A percentile compares a stretch with the other conserved stretches of the same genome.
Conservation (phyloP, 2,113 vertebrate species). For the Hippoglossus stenolepis region DNA sequence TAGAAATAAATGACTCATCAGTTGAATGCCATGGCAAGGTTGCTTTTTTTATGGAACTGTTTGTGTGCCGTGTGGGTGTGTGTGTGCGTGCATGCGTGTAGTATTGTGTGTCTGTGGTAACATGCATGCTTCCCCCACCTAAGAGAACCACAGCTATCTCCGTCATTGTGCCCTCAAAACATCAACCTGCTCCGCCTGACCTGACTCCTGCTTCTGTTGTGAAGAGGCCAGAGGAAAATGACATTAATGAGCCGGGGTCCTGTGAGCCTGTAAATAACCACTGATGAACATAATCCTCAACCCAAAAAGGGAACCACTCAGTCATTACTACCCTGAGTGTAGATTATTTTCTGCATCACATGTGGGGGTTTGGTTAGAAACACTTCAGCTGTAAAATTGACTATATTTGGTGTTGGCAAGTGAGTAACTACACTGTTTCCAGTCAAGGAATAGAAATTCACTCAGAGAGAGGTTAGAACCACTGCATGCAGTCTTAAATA, state of each 20-base stretch:
- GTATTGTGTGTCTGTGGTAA: not conserved
- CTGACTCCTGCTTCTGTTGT: constrained; percentile 14
- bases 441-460: too few species aligned
- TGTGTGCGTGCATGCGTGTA: not conserved
- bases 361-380: too few species aligned
- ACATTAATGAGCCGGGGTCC: constrained; percentile 25
- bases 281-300: not conserved
- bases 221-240: constrained; percentile 9
- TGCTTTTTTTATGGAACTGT: not conserved
- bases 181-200: constrained; percentile 6
- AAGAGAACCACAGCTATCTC: constrained; percentile 42
- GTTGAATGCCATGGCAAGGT: not conserved
- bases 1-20: constrained; percentile 69
- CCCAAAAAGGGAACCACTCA: not conserved
- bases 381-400: too few species aligned
- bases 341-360: not conserved
- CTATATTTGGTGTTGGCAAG: too few species aligned
- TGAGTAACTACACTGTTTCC: too few species aligned
- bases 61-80: not conserved
- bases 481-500: too few species aligned
- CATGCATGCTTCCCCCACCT: not conserved
- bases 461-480: too few species aligned
- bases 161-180: constrained; percentile 38
- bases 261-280: constrained; percentile 26
- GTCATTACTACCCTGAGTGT: not conserved